Evolutionary conservation across 2,888 invertebrate genomes (phyloP), one percentile per base, ranked within the genome.

Genomic region (Lapara coniferarum): DNA sequence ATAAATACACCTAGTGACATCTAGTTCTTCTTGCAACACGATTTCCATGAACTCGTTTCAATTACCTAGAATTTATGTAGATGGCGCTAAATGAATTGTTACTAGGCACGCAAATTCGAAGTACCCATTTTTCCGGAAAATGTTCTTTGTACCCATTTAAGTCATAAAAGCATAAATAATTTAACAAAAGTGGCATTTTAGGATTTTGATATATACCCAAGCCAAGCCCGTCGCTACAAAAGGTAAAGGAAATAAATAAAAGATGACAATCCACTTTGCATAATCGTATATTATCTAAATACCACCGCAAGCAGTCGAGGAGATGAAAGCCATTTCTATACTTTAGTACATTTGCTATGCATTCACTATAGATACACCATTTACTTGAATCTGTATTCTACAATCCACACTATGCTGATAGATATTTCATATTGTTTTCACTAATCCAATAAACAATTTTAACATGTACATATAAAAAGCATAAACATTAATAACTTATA

Each of bases 241-340:
- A 25, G 25, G 25, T 14, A 4, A 51, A 14, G 19, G 5, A 13
- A 58, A 13, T 25, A 66, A 51, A 46, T n/a, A 66, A 52, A 66
- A 66, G 30, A 52, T n/a, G 1, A 53, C 10, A 37, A 2, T 10
- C 8, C 8, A 37, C 37, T 37, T 53, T 53, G 6, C 16, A 66
- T 16, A 37, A 52, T 16, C 6, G 16, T 66, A n/a, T 67, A 55
- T 55, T 67, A 55, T 56, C 67, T 67, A 67, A 63, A 63, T 49
- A 67, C 67, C 67, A 67, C 67, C 67, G 56, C 67, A 67, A 67
- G 67, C 67, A 55, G 46, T 56, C 44, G 25, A 63, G 46, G 63
- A 63, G 46, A 19, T 63, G 63, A 46, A 63, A 63, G 63, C 63
- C 46, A 46, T 63, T 63, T 13, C 63, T 63, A 49, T 63, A 49